Base-by-base conservation (phyloP, 2,888 invertebrate genomes). In the Melikaiella ostensackeni region DNA sequence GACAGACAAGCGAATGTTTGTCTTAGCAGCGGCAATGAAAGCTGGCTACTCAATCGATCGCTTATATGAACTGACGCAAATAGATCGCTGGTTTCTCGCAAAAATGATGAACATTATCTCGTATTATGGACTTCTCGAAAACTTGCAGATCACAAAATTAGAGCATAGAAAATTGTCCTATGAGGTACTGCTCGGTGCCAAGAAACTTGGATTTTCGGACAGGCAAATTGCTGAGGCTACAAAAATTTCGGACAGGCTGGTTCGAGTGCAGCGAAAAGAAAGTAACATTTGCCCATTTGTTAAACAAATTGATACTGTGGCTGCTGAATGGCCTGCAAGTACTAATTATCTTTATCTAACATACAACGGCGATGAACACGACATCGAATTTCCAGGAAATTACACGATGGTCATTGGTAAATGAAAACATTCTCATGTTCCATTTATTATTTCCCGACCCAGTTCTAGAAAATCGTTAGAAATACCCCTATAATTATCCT, bases 331-430 rank as follows among this genome's bases (percentile, higher is more conserved):
- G 98, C 99, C 99, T 0, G 99, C 99, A 0, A 94, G 95, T 46
- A 99, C 99, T 1, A 99, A 99, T 92, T 99, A 99, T 90, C 93
- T 99, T n/a, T 99, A 99, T 89, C 91, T 99, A 38, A 99, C 99
- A 0, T 99, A 99, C 91, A 99, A 98, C 90, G 99, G 97, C 0
- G 92, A 90, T 1, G 93, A 94, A 42, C 96, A 98, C 90, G 98
- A 99, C 89, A 90, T 98, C 62, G 92, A 93, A n/a, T 97, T 97
- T 86, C 95, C 95, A 0, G 96, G 96, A 19, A 95, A 95, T 74
- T 96, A 95, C 85, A 95, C 94, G 0, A 97, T 98, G 95, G 98
- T 98, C 3, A 94, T 98, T 66, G 98, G 98, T 91, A 88, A 87
- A 84, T 33, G 1, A 9, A 76, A 35, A 63, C 2, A 64, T 63